Evolutionary conservation across 2,113 vertebrate species (phyloP), one percentile per base, ranked within the genome.

Genomic region (Psammodynastes pulverulentus): DNA sequence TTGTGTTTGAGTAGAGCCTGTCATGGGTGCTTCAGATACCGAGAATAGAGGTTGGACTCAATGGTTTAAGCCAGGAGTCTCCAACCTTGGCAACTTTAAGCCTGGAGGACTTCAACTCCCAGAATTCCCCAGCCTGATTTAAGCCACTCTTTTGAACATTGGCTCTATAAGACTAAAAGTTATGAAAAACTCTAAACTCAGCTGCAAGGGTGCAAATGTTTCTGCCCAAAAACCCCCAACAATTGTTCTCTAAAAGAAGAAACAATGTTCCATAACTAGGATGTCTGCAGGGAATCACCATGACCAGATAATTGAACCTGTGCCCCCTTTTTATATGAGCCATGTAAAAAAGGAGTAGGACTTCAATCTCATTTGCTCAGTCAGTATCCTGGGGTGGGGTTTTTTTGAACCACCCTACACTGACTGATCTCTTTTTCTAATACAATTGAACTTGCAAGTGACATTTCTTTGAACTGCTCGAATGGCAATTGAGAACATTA

Each of bases 401-500:
- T 29, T 29, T 62, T 62, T 62, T n/a, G 1, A n/a, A 62, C 9
- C 58, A 62, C 26, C 10, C 3, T 62, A 62, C 26, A 29, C 26
- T 29, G 58, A 10, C 58, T n/a, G 58, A 13, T 29, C 3, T 4
- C 26, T 12, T 62, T 62, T 62, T 46, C 54, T 19, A 13, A 29
- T 54, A 45, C 12, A 85, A 51, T 51, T 85, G 15, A 90, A 85
- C 24, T 43, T 56, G 24, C 52, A 84, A 43, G 23, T 54, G 45
- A 29, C 39, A 89, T 89, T 7, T 51, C 5, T 93, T 45, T 54
- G 53, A 90, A 39, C 4, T 89, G 90, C 49, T 92, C 84, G 94
- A 72, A 43, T 23, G 62, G 56, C 89, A 92, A 92, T 91, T 58
- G 88, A 93, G 54, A 84, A 92, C 2, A 84, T 85, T 24, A 84